Base-by-base conservation (phyloP, 2,888 invertebrate genomes). In the Melipona bicolor region DNA sequence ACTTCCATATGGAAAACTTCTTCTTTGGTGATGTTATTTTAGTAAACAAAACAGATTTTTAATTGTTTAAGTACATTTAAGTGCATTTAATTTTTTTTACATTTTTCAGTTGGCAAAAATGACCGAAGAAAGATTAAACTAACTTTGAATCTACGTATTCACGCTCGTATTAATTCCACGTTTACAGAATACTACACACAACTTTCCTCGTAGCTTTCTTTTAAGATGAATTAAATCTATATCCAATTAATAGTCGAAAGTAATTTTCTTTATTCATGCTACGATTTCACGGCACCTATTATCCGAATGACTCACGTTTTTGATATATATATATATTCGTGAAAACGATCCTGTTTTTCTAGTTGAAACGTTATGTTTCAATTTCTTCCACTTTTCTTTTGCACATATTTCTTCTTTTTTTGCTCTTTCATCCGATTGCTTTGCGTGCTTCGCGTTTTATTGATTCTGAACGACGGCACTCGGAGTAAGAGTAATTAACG, bases 271-370 rank as follows among this genome's bases (percentile, higher is more conserved):
- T 19, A 15, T 13, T n/a, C n/a, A 13, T n/a, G 56, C 56, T n/a
- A 15, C 56, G 15, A 56, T 56, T 56, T 56, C 56, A 56, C 56
- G 56, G 13, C 56, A n/a, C 5, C 56, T 56, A n/a, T 56, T n/a
- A 5, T n/a, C 11, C n/a, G 15, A n/a, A 56, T 5, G 54, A 81
- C 79, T 65, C n/a, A 24, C 36, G 9, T 27, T 59, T 62, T 36
- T 50, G 49, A 62, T n/a, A n/a, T n/a, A n/a, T n/a, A n/a, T n/a
- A n/a, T n/a, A 71, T n/a, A 76, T 81, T 77, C 62, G 73, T 62
- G 69, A n/a, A n/a, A n/a, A n/a, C n/a, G n/a, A 72, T 69, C 64
- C 43, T 68, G 59, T 67, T 72, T 24, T 67, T 74, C 71, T 54
- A 68, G 21, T 56, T 50, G 32, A 62, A 61, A n/a, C n/a, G n/a